A percentile compares a stretch with the other conserved stretches of the same genome.
Evolutionary conservation across 1,140 invertebrate species (phyloP).

Genomic region (Halictus rubicundus): DNA sequence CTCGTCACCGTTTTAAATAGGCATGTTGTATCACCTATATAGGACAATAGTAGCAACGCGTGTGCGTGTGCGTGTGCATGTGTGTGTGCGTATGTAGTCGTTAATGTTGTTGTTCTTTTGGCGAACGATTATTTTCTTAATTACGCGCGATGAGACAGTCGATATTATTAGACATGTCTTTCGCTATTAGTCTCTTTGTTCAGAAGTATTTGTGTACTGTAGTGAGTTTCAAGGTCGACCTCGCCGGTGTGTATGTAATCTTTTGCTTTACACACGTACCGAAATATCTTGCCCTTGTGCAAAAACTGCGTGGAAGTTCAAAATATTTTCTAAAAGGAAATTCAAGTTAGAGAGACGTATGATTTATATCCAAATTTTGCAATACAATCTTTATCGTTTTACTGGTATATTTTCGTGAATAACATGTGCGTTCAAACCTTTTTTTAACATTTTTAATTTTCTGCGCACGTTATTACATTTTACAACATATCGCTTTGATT

Average conservation of each 20-base stretch:
- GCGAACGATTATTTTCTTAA: neutral
- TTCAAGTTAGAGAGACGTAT: too few species aligned
- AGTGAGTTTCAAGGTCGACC: constrained; percentile 27
- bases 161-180: constrained; percentile 1
- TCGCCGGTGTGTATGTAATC: constrained; percentile 15
- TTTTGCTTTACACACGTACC: constrained; percentile 11
- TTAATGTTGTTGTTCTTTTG: neutral
- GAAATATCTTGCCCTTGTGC: constrained; percentile 45
- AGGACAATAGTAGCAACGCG: too few species aligned
- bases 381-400: neutral
- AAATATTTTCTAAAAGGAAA: neutral
- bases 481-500: neutral
- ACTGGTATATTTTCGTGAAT: neutral
- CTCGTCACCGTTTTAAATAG: neutral
- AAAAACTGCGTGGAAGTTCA: constrained; percentile 17
- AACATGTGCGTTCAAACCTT: neutral
- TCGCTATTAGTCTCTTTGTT: constrained; percentile 18
- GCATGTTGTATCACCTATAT: neutral
- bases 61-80: too few species aligned
- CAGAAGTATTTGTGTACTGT: constrained; percentile 34
- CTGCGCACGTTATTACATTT: neutral
- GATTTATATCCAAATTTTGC: neutral
- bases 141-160: neutral
- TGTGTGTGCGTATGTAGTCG: too few species aligned
- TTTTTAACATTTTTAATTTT: neutral